Percentiles rank a stretch among this genome's conserved stretches.
phyloP scores from a whole-genome alignment of 1,140 invertebrate genomes.

The Apolygus lucorum region DNA sequence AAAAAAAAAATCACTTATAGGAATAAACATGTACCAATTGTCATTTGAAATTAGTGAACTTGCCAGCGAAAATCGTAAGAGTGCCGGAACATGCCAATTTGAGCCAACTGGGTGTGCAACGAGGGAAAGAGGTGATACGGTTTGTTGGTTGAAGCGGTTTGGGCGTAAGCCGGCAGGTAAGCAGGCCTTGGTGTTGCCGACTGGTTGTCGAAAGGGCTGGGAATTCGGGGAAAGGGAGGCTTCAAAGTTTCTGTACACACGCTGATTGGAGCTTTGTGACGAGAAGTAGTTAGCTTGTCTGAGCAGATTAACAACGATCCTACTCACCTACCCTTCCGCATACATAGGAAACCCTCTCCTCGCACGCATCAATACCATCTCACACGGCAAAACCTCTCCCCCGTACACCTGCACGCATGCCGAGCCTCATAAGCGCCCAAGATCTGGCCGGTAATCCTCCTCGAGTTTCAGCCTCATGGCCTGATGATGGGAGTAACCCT shows the following conservation, averaged over 20 bases:
- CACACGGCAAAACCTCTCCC: background rate
- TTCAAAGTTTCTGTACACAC: background rate
- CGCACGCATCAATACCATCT: background rate
- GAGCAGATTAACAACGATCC: background rate
- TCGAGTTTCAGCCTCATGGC: background rate
- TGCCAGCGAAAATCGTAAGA: no score
- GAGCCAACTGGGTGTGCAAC: no score
- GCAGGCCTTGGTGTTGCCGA: background rate
- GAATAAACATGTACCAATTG: no score
- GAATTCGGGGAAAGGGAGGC: background rate
- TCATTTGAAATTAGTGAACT: no score
- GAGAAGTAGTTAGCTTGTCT: background rate
- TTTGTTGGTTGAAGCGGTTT: background rate
- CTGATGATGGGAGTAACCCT: background rate
- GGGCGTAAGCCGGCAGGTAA: background rate
- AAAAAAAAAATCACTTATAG: no score
- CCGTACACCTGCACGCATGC: background rate
- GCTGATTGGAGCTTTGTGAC: background rate
- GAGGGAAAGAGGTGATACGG: background rate
- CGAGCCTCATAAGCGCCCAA: background rate
- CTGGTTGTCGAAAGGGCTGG: background rate
- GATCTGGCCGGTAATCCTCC: background rate
- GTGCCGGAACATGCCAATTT: no score
- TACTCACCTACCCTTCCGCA: no score
- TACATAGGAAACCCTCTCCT: no score